A percentile compares a stretch with the other conserved stretches of the same genome.
Conservation (phyloP, 2,797 vertebrate species). For the Leuciscus waleckii region DNA sequence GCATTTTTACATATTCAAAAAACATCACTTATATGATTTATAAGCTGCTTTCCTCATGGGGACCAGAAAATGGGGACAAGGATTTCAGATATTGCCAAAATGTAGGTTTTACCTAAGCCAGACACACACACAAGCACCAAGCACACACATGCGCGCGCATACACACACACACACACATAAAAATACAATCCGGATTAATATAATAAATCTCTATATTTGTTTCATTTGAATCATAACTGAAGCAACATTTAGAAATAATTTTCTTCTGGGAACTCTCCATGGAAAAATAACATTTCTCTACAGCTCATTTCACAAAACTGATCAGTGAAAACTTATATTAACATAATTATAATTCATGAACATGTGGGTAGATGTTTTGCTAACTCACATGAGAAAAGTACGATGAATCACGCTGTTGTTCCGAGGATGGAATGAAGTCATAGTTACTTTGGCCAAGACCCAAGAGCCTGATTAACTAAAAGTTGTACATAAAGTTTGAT, state of each 20-base stretch:
- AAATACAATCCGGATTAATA: background rate
- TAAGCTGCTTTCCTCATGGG: too few species aligned
- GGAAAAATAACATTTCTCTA: background rate
- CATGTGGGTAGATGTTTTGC: background rate
- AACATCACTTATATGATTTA: too few species aligned
- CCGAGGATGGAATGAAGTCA: slow-evolving; percentile 4
- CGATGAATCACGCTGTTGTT: background rate
- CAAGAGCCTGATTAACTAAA: slow-evolving; percentile 20
- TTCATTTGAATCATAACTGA: background rate
- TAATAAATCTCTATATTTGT: too few species aligned
- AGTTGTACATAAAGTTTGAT: slow-evolving; percentile 11
- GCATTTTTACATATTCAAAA: too few species aligned
- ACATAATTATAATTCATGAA: slow-evolving; percentile 13
- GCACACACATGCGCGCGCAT: too few species aligned
- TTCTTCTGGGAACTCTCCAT: background rate
- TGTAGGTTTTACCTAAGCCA: too few species aligned
- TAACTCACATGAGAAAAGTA: slow-evolving; percentile 13
- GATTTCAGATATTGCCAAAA: too few species aligned
- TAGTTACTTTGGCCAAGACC: slow-evolving; percentile 27
- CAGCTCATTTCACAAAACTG: slow-evolving; percentile 9
- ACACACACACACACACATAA: background rate
- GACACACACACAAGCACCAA: too few species aligned
- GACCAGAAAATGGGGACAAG: too few species aligned
- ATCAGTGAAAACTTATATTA: background rate
- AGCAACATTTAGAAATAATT: background rate